A percentile compares a stretch with the other conserved stretches of the same genome.
Evolutionary conservation across 2,888 invertebrate genomes (phyloP).

Genomic region (Euplexia lucipara): DNA sequence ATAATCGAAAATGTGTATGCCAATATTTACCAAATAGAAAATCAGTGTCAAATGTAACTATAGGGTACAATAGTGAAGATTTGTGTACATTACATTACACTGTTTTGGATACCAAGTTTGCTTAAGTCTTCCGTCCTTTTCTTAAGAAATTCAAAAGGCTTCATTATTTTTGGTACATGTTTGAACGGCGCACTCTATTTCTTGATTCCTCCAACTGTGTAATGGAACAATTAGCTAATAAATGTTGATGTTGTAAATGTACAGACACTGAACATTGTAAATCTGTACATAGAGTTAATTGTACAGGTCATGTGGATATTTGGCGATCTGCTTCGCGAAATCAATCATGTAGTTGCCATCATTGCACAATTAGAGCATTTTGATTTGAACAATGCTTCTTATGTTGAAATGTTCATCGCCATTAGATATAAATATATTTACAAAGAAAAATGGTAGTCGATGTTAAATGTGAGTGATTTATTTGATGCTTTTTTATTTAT

Average conservation of each 20-base stretch:
- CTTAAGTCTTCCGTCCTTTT: slow-evolving; percentile 90
- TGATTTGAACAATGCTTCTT: slow-evolving; percentile 79
- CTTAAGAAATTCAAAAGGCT: slow-evolving; percentile 75
- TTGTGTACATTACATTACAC: slow-evolving; percentile 76
- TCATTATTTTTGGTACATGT: slow-evolving; percentile 65
- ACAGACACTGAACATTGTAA: slow-evolving; percentile 74
- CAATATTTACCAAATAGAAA: slow-evolving; percentile 76
- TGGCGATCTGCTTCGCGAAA: slow-evolving; percentile 88
- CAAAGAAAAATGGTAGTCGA: slow-evolving; percentile 89
- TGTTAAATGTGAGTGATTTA: slow-evolving; percentile 75
- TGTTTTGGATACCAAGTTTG: slow-evolving; percentile 79
- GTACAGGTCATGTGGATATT: slow-evolving; percentile 91
- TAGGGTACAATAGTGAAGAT: slow-evolving; percentile 85
- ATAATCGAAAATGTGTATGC: slow-evolving; percentile 75
- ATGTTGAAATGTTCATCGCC: slow-evolving; percentile 75
- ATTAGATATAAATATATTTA: slow-evolving; percentile 81
- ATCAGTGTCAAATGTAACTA: slow-evolving; percentile 88
- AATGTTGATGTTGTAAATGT: slow-evolving; percentile 74
- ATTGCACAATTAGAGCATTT: slow-evolving; percentile 78
- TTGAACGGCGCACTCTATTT: slow-evolving; percentile 64
- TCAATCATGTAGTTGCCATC: slow-evolving; percentile 79
- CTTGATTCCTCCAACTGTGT: slow-evolving; percentile 68
- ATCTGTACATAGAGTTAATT: slow-evolving; percentile 85
- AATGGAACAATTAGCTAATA: slow-evolving; percentile 74
- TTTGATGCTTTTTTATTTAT: slow-evolving; percentile 78